Conservation (phyloP, 2,797 vertebrate species). For the Pteronotus mesoamericanus region DNA sequence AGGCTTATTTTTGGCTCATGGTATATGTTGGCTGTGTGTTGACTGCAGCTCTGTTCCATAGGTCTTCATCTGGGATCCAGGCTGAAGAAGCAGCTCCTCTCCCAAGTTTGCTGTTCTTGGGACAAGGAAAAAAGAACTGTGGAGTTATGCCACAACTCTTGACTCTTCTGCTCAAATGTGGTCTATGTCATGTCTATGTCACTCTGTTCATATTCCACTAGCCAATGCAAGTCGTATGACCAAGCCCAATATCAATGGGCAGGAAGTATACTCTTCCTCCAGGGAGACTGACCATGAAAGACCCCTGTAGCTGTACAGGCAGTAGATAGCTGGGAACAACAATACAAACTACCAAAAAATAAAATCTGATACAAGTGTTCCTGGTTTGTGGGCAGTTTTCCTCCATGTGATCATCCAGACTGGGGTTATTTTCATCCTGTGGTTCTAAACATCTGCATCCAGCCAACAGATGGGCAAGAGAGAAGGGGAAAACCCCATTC, state of each 20-base stretch:
- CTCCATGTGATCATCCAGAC: background rate
- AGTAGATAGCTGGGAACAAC: background rate
- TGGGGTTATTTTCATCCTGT: background rate
- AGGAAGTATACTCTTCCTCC: background rate
- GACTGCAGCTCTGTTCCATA: background rate
- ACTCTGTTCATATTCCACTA: background rate
- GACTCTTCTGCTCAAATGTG: background rate
- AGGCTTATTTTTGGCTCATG: background rate
- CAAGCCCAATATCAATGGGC: background rate
- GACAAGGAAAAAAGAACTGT: background rate
- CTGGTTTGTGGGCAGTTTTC: background rate
- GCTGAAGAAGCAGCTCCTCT: background rate
- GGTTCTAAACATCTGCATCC: background rate
- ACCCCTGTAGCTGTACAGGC: background rate
- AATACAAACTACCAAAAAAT: background rate
- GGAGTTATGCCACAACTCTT: background rate
- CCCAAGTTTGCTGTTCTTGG: background rate
- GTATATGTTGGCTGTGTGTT: background rate
- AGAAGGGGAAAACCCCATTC: background rate
- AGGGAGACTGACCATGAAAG: background rate
- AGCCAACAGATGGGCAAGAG: background rate
- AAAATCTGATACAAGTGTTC: background rate
- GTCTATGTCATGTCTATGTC: background rate
- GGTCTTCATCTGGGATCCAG: background rate
- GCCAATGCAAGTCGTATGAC: background rate